These are phyloP conservation scores for Pelmatolapia mariae DNA, from an alignment of 2,113 vertebrate species.

Conservation along the genomic window DNA sequence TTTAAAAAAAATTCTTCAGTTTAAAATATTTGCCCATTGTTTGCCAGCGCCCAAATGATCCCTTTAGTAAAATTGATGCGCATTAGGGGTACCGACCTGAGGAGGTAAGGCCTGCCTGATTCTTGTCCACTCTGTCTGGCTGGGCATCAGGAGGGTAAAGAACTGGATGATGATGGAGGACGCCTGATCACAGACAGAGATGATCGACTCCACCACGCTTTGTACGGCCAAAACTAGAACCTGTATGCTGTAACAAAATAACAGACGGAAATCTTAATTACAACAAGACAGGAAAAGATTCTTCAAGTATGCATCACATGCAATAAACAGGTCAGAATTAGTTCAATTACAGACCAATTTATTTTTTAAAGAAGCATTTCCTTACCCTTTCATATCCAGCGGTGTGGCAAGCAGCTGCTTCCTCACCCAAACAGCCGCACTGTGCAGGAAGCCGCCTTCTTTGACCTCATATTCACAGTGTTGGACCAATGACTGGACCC, in stretches of 20 bases:
- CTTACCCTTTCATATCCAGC: conserved; percentile 83
- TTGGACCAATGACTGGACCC: conserved; percentile 78
- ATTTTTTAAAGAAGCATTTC: background rate
- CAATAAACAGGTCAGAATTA: background rate
- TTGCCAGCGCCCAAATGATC: background rate
- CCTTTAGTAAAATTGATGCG: background rate
- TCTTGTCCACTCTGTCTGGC: conserved; percentile 76
- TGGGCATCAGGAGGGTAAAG: conserved; percentile 71
- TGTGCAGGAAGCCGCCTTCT: conserved; percentile 78
- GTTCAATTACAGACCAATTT: background rate
- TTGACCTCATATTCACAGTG: conserved; percentile 63
- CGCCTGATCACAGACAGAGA: conserved; percentile 62
- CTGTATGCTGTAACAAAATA: conserved; percentile 75
- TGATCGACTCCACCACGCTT: conserved; percentile 73
- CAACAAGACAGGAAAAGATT: background rate
- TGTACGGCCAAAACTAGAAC: conserved; percentile 78
- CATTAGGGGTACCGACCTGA: conserved; percentile 71
- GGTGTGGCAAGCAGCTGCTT: conserved; percentile 76
- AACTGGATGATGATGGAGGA: conserved; percentile 66
- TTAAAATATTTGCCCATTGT: background rate
- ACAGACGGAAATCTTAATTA: background rate
- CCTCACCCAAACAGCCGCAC: conserved; percentile 84
- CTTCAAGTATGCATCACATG: background rate
- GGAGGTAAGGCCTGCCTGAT: conserved; percentile 77
- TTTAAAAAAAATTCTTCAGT: background rate